phyloP scores from a whole-genome alignment of 37 sponge, comb jelly and placozoan genomes.

The Geodia barretti region DNA sequence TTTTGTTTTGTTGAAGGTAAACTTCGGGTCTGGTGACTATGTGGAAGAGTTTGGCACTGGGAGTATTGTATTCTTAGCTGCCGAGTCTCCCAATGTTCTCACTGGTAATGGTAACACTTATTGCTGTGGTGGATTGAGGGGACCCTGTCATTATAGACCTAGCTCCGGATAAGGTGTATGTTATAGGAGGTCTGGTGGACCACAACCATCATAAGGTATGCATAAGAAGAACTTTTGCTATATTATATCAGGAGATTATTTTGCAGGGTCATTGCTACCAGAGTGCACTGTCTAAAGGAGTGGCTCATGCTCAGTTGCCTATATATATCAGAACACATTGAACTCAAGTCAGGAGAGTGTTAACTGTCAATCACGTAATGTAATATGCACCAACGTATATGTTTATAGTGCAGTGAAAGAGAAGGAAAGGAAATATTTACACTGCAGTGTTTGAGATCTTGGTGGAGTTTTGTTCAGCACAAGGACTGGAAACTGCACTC shows the following conservation, averaged over 20 bases:
- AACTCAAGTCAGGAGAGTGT: constrained; percentile 71
- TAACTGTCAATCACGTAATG: constrained; percentile 70
- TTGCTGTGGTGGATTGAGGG: background rate
- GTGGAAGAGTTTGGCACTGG: constrained; percentile 67
- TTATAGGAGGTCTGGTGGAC: constrained; percentile 94
- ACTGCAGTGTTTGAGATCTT: constrained; percentile 88
- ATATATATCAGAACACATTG: constrained; percentile 59
- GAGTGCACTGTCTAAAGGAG: constrained; percentile 57
- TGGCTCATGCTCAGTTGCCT: constrained; percentile 82
- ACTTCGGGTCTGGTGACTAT: constrained; percentile 21
- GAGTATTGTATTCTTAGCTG: constrained; percentile 67
- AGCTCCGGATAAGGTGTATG: constrained; percentile 68
- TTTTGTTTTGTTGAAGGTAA: constrained; percentile 29
- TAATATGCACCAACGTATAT: too few species aligned
- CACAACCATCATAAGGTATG: constrained; percentile 97
- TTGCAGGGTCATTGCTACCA: constrained; percentile 82
- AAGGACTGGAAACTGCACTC: constrained; percentile 73
- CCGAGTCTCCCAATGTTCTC: constrained; percentile 81
- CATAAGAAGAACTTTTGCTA: too few species aligned
- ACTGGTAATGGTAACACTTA: too few species aligned
- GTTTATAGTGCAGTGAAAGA: too few species aligned
- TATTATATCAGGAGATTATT: too few species aligned
- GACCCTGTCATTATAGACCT: constrained; percentile 53
- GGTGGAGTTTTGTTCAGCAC: constrained; percentile 38
- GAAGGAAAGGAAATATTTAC: too few species aligned